Base-by-base conservation (phyloP, 2,888 invertebrate genomes). In the Acanthopleura granulata region DNA sequence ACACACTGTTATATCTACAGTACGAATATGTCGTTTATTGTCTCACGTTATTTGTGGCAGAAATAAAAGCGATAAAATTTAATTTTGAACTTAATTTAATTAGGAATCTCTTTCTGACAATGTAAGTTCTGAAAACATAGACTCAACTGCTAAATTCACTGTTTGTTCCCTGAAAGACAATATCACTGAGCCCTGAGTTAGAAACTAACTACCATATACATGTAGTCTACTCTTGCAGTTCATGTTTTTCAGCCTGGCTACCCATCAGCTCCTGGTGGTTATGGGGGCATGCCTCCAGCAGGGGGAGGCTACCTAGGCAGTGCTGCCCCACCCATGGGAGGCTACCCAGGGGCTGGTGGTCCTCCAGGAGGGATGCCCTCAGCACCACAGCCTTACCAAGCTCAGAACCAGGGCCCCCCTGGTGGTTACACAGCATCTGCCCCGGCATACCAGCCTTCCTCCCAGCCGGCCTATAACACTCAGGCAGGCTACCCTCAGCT, bases 241-340 rank as follows among this genome's bases (percentile, higher is more conserved):
- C 40, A 40, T 12, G 12, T 57, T 57, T 66, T 27, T 27, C 66
- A 66, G 66, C 66, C 66, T 66, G 66, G 66, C 25, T 66, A 66
- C 25, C 25, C 66, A 16, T 25, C 66, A 6, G 66, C 25, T 66
- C 66, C 66, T 6, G 16, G 22, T 27, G 25, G 29, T 66, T 66
- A 66, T 25, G 66, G 66, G 22, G 66, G 4, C 22, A 22, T 27
- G 25, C 66, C 66, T 16, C 22, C 29, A 27, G 22, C 66, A 22
- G 29, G 22, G 18, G 66, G 66, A 16, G 66, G 27, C 6, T 66
- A 66, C 66, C 66, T 27, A 27, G 66, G 66, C 4, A 27, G 25
- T 27, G 22, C 29, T 22, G 22, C 22, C 15, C 66, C 66, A 27
- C 29, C 66, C 29, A 66, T 66, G 66, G 66, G 66, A 16, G 66